Conservation (phyloP, 2,113 vertebrate species). For the Semicossyphus pulcher region DNA sequence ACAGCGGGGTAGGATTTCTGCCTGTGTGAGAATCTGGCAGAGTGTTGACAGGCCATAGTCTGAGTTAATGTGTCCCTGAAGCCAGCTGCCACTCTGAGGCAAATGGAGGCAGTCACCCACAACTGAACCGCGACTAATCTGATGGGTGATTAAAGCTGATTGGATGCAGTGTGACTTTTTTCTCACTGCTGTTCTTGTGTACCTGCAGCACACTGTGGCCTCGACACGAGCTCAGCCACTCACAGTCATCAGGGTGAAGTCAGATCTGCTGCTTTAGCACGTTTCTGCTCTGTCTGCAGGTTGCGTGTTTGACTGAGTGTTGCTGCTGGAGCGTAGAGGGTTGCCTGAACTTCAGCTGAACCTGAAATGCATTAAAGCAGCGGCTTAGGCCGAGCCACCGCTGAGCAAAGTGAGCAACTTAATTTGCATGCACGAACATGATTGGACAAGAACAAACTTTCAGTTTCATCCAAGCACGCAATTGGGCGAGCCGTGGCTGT, state of each 20-base stretch:
- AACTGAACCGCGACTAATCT: constrained; percentile 74
- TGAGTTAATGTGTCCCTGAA: constrained; percentile 78
- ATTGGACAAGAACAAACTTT: constrained; percentile 33
- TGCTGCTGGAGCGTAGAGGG: constrained; percentile 3
- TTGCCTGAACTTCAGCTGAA: constrained; percentile 60
- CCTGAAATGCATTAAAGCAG: constrained; percentile 48
- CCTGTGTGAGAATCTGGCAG: constrained; percentile 64
- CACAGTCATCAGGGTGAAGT: constrained; percentile 26
- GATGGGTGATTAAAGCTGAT: constrained; percentile 70
- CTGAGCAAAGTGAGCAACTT: constrained; percentile 38
- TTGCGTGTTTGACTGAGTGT: constrained; percentile 9
- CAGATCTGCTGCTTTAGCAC: not conserved
- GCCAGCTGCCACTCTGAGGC: constrained; percentile 75
- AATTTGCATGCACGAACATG: constrained; percentile 43
- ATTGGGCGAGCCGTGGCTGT: not conserved
- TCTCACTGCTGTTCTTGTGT: not conserved
- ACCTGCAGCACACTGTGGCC: not conserved
- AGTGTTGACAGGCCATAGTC: constrained; percentile 74
- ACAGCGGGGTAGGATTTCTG: constrained; percentile 63
- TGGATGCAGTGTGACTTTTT: constrained; percentile 39
- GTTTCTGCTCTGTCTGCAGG: not conserved
- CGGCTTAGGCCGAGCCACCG: constrained; percentile 29
- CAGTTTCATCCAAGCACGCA: constrained; percentile 13
- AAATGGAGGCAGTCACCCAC: constrained; percentile 73
- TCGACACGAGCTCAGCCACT: constrained; percentile 1